Percentiles rank a stretch among this genome's conserved stretches.
These are phyloP conservation scores for Drosophila sordidula DNA, from an alignment of 2,888 invertebrate genomes.

Conservation along the genomic window DNA sequence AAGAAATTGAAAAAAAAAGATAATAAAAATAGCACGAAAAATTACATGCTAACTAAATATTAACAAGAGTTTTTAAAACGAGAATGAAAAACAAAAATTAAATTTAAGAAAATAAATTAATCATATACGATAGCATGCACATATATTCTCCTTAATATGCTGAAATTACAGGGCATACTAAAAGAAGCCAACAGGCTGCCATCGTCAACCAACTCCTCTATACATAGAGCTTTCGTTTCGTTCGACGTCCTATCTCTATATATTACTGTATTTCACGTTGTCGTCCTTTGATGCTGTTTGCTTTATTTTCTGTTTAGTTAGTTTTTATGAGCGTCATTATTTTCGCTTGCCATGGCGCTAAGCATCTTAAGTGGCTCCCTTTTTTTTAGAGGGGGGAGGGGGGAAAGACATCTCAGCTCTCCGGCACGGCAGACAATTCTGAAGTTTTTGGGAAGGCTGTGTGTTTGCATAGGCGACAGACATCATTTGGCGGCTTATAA, in stretches of 20 bases:
- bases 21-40: too few species aligned
- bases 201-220: conserved; percentile 11
- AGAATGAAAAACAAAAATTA: too few species aligned
- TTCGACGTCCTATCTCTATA: conserved; percentile 14
- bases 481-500: conserved; percentile 71
- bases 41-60: background rate
- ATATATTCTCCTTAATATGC: background rate
- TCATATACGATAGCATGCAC: too few species aligned
- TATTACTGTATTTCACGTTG: conserved; percentile 54
- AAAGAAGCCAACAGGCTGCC: conserved; percentile 30
- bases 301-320: conserved; percentile 74
- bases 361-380: conserved; percentile 75
- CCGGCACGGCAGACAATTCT: background rate
- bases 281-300: conserved; percentile 53
- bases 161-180: conserved; percentile 4
- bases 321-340: conserved; percentile 80
- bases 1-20: background rate
- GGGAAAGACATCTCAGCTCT: background rate
- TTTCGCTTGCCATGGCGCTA: conserved; percentile 79
- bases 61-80: too few species aligned
- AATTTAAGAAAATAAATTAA: background rate
- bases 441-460: conserved; percentile 16
- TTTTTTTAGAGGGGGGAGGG: conserved; percentile 25
- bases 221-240: background rate
- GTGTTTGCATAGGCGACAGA: conserved; percentile 69